Conservation (phyloP, 2,113 vertebrate species). For the Alligator mississippiensis region DNA sequence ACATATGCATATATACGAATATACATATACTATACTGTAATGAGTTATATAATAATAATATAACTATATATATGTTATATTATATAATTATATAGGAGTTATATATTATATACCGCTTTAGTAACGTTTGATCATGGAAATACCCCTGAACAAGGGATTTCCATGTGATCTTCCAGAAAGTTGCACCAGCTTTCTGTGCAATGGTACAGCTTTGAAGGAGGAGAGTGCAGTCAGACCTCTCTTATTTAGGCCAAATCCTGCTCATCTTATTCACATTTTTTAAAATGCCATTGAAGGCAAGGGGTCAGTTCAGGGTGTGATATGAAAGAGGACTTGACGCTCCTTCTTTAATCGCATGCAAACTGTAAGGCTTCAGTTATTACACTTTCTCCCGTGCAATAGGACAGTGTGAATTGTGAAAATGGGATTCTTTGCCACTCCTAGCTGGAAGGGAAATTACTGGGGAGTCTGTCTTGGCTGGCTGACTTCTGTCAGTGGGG, state of each 20-base stretch:
- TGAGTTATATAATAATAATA: no score
- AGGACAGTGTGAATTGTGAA: neutral
- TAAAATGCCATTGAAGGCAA: neutral
- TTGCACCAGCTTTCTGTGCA: neutral
- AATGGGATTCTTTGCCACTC: neutral
- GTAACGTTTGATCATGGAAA: slow-evolving; percentile 18
- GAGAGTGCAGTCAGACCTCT: accelerated
- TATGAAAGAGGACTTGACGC: neutral
- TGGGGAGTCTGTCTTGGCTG: accelerated
- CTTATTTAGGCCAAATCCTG: neutral
- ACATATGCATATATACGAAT: no score
- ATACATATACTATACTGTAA: no score
- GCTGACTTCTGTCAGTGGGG: neutral
- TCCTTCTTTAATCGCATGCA: neutral
- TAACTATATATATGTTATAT: no score
- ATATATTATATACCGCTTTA: neutral
- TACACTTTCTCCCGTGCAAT: neutral
- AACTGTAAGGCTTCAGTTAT: neutral
- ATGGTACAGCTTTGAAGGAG: neutral
- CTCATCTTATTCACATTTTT: neutral
- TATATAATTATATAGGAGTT: no score
- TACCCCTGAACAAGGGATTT: neutral
- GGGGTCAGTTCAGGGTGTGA: neutral
- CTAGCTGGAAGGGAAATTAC: accelerated
- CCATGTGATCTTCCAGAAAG: neutral